phyloP scores from a whole-genome alignment of 2,888 invertebrate species.

The Ochropleura leucogaster region DNA sequence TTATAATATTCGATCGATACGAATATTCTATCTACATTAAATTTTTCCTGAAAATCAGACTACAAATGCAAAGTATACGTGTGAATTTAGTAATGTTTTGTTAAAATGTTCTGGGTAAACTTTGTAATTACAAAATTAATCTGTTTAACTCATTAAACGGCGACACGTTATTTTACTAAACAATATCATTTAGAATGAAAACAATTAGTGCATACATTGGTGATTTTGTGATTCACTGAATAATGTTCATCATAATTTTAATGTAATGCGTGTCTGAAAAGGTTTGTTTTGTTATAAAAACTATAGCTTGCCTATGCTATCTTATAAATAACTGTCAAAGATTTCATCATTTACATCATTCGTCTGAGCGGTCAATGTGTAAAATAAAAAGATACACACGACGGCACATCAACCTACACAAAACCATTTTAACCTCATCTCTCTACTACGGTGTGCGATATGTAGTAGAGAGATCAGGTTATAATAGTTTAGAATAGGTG shows the following conservation, averaged over 20 bases:
- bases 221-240: constrained; percentile 14
- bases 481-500: too few relatives aligned
- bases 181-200: constrained; percentile 34
- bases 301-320: neutral
- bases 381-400: too few relatives aligned
- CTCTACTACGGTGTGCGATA: too few relatives aligned
- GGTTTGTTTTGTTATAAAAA: neutral
- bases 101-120: neutral
- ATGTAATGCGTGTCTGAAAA: neutral
- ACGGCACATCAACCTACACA: too few relatives aligned
- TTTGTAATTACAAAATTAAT: constrained; percentile 16
- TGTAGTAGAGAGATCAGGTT: too few relatives aligned
- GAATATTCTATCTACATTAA: too few relatives aligned
- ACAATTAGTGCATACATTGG: constrained; percentile 26
- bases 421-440: too few relatives aligned
- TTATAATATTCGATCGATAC: too few relatives aligned
- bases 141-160: constrained; percentile 16
- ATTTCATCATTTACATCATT: too few relatives aligned
- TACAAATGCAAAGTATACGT: neutral
- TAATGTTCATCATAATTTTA: constrained; percentile 2
- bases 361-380: too few relatives aligned
- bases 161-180: constrained; percentile 15
- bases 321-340: too few relatives aligned
- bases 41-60: neutral
- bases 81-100: constrained; percentile 10